These are phyloP conservation scores for Gryon sp. DNA, from an alignment of 1,140 invertebrate species.

Conservation along the genomic window DNA sequence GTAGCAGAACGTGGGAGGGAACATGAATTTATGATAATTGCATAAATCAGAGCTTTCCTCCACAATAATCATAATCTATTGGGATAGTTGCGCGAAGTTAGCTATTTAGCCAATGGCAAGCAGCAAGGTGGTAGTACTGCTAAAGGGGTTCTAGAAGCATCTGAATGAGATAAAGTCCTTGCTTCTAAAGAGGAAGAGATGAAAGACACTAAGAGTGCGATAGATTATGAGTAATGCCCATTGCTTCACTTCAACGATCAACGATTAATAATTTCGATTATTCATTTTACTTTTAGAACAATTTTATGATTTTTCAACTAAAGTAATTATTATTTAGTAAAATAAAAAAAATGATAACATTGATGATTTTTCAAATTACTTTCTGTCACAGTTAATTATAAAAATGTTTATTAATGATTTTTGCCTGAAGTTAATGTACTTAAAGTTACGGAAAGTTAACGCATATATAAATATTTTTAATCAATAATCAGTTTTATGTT, in stretches of 20 bases:
- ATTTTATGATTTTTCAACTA: no score
- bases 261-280: slow-evolving; percentile 53
- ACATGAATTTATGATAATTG: slow-evolving; percentile 79
- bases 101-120: slow-evolving; percentile 78
- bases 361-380: no score
- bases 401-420: no score
- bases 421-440: no score
- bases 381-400: no score
- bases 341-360: no score
- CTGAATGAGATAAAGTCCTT: slow-evolving; percentile 76
- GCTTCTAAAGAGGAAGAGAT: slow-evolving; percentile 65
- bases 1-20: slow-evolving; percentile 69
- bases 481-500: no score
- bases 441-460: no score
- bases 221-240: slow-evolving; percentile 58
- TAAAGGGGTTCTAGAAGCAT: slow-evolving; percentile 65
- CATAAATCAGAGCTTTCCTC: slow-evolving; percentile 80
- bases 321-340: no score
- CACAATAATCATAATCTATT: slow-evolving; percentile 80
- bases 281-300: slow-evolving; percentile 33
- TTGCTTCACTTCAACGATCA: slow-evolving; percentile 45
- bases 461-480: no score
- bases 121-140: slow-evolving; percentile 65
- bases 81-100: slow-evolving; percentile 79
- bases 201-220: slow-evolving; percentile 46